Percentiles rank a stretch among this genome's conserved stretches.
phyloP scores from a whole-genome alignment of 1,140 invertebrate genomes.

The Teleopsis dalmanni region DNA sequence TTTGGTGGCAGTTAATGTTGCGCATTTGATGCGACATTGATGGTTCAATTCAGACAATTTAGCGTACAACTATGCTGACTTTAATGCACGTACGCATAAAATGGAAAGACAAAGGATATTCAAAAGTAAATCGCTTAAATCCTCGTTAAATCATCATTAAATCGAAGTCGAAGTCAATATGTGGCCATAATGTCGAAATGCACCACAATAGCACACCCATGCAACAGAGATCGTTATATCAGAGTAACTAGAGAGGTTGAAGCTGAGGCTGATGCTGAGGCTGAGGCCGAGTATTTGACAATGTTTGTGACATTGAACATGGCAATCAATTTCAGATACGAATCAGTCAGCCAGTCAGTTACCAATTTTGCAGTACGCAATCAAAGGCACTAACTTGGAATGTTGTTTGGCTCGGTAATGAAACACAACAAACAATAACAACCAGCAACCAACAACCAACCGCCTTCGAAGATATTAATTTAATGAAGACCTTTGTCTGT shows the following conservation, averaged over 20 bases:
- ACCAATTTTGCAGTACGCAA: not conserved
- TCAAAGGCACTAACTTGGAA: not conserved
- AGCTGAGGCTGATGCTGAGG: too few species aligned
- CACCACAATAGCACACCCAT: not conserved
- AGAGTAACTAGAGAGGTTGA: not conserved
- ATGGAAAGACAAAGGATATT: not conserved
- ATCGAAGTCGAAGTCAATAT: not conserved
- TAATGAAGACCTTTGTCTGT: slow-evolving; percentile 11
- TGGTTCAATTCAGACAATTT: slow-evolving; percentile 14
- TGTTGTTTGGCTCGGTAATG: not conserved
- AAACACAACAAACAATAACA: slow-evolving; percentile 5
- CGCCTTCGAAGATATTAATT: slow-evolving; percentile 13
- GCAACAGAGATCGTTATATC: not conserved
- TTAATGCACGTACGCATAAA: not conserved
- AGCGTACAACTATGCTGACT: not conserved
- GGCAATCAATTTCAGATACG: not conserved
- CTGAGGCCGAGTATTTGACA: not conserved
- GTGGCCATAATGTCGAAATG: not conserved
- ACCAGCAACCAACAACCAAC: not conserved
- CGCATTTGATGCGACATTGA: slow-evolving; percentile 14
- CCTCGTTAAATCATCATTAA: slow-evolving; percentile 13
- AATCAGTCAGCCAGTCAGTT: not conserved
- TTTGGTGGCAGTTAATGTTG: slow-evolving; percentile 7
- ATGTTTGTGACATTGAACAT: slow-evolving; percentile 9
- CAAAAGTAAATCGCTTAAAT: not conserved